These are phyloP conservation scores for Eristalinus aeneus DNA, from an alignment of 2,888 invertebrate species.

Conservation along the genomic window DNA sequence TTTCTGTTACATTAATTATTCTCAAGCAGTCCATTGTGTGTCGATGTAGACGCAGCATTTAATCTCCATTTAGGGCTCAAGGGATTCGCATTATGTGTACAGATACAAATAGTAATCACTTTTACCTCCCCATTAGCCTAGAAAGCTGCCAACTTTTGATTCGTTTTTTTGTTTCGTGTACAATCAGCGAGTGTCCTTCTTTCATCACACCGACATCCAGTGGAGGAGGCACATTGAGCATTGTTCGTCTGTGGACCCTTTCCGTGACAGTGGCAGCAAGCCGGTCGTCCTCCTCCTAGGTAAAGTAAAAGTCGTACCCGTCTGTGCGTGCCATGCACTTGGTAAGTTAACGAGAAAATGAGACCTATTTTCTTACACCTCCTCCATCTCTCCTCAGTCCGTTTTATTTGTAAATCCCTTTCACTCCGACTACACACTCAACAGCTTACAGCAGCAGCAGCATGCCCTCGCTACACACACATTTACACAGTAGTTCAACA, in stretches of 20 bases:
- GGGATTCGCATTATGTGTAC: slow-evolving; percentile 55
- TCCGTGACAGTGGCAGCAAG: slow-evolving; percentile 32
- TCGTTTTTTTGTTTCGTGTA: slow-evolving; percentile 36
- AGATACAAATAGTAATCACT: slow-evolving; percentile 63
- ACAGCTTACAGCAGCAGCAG: slow-evolving; percentile 36
- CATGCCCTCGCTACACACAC: background rate
- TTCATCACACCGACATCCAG: background rate
- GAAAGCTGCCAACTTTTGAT: slow-evolving; percentile 57
- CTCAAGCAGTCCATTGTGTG: slow-evolving; percentile 31
- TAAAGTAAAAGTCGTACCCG: slow-evolving; percentile 33
- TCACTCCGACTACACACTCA: slow-evolving; percentile 31
- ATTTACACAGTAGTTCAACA: slow-evolving; percentile 16
- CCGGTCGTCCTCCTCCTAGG: slow-evolving; percentile 32
- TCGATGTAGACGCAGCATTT: slow-evolving; percentile 47
- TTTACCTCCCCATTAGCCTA: slow-evolving; percentile 61
- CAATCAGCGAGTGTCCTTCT: slow-evolving; percentile 18
- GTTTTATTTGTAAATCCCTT: background rate
- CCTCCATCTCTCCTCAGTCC: background rate
- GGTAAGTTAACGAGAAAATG: slow-evolving; percentile 49
- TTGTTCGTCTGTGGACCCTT: background rate
- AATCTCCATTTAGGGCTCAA: slow-evolving; percentile 56
- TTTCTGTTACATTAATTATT: slow-evolving; percentile 59
- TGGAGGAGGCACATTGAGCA: background rate
- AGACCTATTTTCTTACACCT: slow-evolving; percentile 14
- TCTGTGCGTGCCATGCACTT: slow-evolving; percentile 53